Percentiles rank a stretch among this genome's conserved stretches.
Evolutionary conservation across 1,140 invertebrate species (phyloP).

Genomic region (Trachymyrmex septentrionalis): DNA sequence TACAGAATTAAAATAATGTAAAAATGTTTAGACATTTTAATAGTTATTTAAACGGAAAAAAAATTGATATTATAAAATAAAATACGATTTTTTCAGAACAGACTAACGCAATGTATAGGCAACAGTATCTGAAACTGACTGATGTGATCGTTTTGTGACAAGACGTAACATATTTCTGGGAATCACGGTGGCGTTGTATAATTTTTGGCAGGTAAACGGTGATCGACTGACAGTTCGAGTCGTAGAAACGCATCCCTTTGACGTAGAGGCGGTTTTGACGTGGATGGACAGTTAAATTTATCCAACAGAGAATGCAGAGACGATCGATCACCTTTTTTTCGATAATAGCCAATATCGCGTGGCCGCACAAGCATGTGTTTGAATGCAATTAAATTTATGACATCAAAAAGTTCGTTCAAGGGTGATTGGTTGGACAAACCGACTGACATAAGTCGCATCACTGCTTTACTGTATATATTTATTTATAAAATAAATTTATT

Average conservation of each 20-base stretch:
- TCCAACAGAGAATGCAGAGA: slow-evolving; percentile 72
- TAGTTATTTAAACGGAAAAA: background rate
- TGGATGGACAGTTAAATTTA: slow-evolving; percentile 79
- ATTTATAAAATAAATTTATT: slow-evolving; percentile 12
- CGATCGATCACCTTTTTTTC: slow-evolving; percentile 73
- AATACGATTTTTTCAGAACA: background rate
- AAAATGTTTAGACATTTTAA: background rate
- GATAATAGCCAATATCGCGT: slow-evolving; percentile 68
- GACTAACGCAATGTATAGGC: slow-evolving; percentile 26
- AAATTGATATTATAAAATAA: background rate
- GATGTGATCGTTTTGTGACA: slow-evolving; percentile 61
- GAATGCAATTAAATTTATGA: slow-evolving; percentile 73
- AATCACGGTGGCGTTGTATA: slow-evolving; percentile 63
- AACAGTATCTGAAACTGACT: slow-evolving; percentile 38
- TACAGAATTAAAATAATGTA: background rate
- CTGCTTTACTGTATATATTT: background rate
- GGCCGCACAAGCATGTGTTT: slow-evolving; percentile 60
- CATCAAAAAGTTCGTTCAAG: slow-evolving; percentile 59
- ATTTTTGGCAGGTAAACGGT: slow-evolving; percentile 72
- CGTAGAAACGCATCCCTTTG: slow-evolving; percentile 75
- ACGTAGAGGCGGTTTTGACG: slow-evolving; percentile 73
- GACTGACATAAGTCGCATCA: slow-evolving; percentile 51
- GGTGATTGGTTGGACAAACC: slow-evolving; percentile 53
- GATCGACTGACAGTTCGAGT: slow-evolving; percentile 69
- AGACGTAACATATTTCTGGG: slow-evolving; percentile 60